These are phyloP conservation scores for Conus betulinus DNA, from an alignment of 1,140 invertebrate genomes.

Conservation along the genomic window DNA sequence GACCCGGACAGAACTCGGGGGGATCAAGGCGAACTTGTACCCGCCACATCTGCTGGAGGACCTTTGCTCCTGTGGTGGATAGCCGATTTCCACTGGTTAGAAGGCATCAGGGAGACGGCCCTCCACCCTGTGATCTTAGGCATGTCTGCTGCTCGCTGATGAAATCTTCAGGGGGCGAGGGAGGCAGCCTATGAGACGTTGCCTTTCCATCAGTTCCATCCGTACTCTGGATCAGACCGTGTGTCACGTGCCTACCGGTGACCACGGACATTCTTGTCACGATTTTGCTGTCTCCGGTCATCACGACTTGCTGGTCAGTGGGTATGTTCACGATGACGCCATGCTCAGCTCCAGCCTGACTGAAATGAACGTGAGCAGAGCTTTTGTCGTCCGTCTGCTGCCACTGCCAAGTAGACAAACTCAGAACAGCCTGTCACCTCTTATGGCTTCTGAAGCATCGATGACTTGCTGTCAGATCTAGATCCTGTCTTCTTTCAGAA, in stretches of 20 bases:
- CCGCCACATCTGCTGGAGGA: neutral
- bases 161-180: neutral
- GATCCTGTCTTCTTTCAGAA: no score
- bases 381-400: neutral
- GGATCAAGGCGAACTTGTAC: neutral
- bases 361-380: neutral
- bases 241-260: neutral
- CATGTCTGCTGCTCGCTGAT: neutral
- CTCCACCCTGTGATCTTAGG: neutral
- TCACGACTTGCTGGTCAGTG: neutral
- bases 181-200: neutral
- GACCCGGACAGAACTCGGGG: neutral
- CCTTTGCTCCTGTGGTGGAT: neutral
- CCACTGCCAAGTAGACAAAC: no score
- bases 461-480: neutral
- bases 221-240: neutral
- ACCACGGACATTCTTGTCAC: neutral
- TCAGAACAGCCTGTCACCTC: neutral
- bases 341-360: neutral
- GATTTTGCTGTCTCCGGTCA: neutral
- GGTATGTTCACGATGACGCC: neutral
- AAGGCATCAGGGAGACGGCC: neutral
- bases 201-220: neutral
- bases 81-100: no score
- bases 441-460: neutral